These are phyloP conservation scores for Mythimna impura DNA, from an alignment of 2,888 invertebrate genomes.

Conservation along the genomic window DNA sequence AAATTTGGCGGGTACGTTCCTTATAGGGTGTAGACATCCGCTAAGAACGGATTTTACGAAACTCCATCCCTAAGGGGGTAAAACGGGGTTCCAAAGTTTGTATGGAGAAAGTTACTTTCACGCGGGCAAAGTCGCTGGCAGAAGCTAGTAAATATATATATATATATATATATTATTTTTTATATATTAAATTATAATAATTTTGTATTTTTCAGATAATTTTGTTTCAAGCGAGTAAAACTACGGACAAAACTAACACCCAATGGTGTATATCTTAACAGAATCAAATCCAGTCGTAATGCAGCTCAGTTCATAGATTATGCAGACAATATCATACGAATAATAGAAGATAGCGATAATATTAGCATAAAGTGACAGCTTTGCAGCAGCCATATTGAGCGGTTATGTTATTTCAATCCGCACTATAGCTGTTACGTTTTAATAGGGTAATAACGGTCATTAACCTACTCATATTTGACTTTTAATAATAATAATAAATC, in stretches of 20 bases:
- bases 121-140: too few species aligned
- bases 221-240: background rate
- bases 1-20: too few species aligned
- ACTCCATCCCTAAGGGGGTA: too few species aligned
- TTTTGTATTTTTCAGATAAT: too few species aligned
- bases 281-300: slow-evolving; percentile 41
- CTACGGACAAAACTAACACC: background rate
- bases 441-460: background rate
- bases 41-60: too few species aligned
- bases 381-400: slow-evolving; percentile 6
- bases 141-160: too few species aligned
- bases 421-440: background rate
- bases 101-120: too few species aligned
- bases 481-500: too few species aligned
- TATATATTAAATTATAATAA: too few species aligned
- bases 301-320: slow-evolving; percentile 32
- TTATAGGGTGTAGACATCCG: too few species aligned
- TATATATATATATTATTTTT: too few species aligned
- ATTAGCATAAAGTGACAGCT: slow-evolving; percentile 50
- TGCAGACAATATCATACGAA: slow-evolving; percentile 46
- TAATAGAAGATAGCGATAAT: slow-evolving; percentile 43
- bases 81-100: too few species aligned
- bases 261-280: slow-evolving; percentile 16
- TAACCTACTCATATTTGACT: background rate
- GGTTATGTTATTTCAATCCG: slow-evolving; percentile 18